Evolutionary conservation across 2,113 vertebrate species (phyloP), one percentile per base, ranked within the genome.

Genomic region (Carassius carassius): DNA sequence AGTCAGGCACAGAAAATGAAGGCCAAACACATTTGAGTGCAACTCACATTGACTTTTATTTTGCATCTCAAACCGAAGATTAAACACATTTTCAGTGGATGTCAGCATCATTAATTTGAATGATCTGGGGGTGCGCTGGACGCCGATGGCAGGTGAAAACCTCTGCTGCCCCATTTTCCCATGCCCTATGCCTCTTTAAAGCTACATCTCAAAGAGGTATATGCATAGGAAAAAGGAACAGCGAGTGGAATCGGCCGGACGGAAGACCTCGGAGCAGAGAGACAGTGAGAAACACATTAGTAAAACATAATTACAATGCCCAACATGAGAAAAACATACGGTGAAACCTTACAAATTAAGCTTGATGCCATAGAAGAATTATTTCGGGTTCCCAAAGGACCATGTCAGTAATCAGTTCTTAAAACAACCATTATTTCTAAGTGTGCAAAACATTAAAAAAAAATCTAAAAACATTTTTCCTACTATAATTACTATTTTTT

Each of bases 181-280:
- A 99, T 99, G 98, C 97, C 90, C 88, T 97, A 98, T 95, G 95
- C 98, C 95, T 98, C 98, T 99, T 99, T 95, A 97, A 96, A 93
- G 93, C 84, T 75, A 93, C 90, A 87, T 96, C 93, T 97, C 97
- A 98, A 99, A 99, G 96, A 99, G 95, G 97, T 98, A 98, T 98
- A 96, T 96, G 97, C 98, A 99, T 99, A 99, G 98, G 98, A 99
- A 98, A 96, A 98, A 96, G 96, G 96, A 97, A 97, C 96, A 93
- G 94, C 94, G 95, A 97, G 95, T 86, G 86, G 23, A 78, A 16
- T 29, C 9, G 0, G 35, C n/a, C 25, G 85, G n/a, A 85, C 13
- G 60, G 76, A 49, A 60, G 29, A n/a, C 44, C 41, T 6, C 62
- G 1, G 11, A 37, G 84, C 10, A 81, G 25, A 13, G 19, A n/a